Evolutionary conservation across 2,888 invertebrate species (phyloP).

Genomic region (Archips xylosteana): DNA sequence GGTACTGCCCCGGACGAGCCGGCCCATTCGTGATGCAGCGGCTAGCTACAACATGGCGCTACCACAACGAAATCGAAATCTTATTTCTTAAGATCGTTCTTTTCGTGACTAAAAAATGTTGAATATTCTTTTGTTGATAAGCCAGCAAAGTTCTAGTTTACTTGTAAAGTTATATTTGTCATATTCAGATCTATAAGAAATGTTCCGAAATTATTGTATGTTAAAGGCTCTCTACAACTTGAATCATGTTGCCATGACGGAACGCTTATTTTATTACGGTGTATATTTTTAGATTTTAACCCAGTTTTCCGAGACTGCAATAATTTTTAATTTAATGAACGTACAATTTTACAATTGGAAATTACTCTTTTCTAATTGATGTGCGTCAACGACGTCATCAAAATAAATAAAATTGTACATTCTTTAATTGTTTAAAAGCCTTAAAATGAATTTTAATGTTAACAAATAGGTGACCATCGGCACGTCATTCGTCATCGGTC

Average conservation of each 20-base stretch:
- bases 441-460: background rate
- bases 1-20: too few relatives aligned
- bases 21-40: too few relatives aligned
- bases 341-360: too few relatives aligned
- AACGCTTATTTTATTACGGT: background rate
- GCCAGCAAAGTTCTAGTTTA: background rate
- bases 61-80: too few relatives aligned
- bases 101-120: background rate
- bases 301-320: too few relatives aligned
- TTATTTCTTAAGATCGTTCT: background rate
- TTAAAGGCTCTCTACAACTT: slow-evolving; percentile 14
- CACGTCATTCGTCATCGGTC: background rate
- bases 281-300: too few relatives aligned
- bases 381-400: too few relatives aligned
- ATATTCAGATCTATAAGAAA: background rate
- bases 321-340: too few relatives aligned
- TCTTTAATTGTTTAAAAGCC: too few relatives aligned
- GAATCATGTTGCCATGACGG: slow-evolving; percentile 18
- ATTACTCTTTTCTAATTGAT: too few relatives aligned
- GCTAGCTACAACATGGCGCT: too few relatives aligned
- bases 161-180: background rate
- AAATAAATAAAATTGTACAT: too few relatives aligned
- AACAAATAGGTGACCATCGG: background rate
- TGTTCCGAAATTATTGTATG: background rate
- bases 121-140: background rate